Evolutionary conservation across 2,797 vertebrate species (phyloP), one percentile per base, ranked within the genome.

Genomic region (Mustela erminea): DNA sequence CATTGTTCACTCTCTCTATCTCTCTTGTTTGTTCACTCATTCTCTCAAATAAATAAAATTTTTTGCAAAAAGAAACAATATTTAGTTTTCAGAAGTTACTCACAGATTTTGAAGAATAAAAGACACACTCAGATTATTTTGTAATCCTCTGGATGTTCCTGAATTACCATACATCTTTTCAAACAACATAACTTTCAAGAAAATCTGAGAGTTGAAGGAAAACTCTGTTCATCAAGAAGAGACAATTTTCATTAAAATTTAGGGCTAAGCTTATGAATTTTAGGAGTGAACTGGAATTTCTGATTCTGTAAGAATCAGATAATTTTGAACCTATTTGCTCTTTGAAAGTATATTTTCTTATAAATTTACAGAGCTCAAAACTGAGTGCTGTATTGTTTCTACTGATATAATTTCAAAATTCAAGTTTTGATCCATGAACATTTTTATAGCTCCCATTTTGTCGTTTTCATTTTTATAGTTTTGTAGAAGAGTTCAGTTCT

Each of bases 321-420:
- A n/a, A 70, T 52, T 82, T 87, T 90, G 75, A 64, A 38, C 4
- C 5, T 87, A 62, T 82, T 38, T 83, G 2, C 14, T 77, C 12
- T 93, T 20, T 90, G 68, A 97, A 95, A 46, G 62, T 49, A 49
- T 49, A 49, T 70, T 90, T 66, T 82, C 46, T 87, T 78, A 43
- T 21, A 29, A 82, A 78, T 83, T 87, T 93, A 56, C 0, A 62
- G 41, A 87, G 56, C 66, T 54, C n/a, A 87, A 75, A 90, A 35
- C 35, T 70, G 68, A 77, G 14, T 56, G 38, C 23, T 72, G 41
- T 87, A 52, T 18, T 66, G 32, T 68, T 68, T 87, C 82, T 82
- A 74, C 66, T 23, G 21, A 78, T 64, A 2, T 64, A 84, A 78
- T 72, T 56, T 21, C 78, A 35, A 91, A 93, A 84, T 25, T 78